Percentiles rank a stretch among this genome's conserved stretches.
Evolutionary conservation across 2,888 invertebrate genomes (phyloP).

Genomic region (Agriopis marginaria): DNA sequence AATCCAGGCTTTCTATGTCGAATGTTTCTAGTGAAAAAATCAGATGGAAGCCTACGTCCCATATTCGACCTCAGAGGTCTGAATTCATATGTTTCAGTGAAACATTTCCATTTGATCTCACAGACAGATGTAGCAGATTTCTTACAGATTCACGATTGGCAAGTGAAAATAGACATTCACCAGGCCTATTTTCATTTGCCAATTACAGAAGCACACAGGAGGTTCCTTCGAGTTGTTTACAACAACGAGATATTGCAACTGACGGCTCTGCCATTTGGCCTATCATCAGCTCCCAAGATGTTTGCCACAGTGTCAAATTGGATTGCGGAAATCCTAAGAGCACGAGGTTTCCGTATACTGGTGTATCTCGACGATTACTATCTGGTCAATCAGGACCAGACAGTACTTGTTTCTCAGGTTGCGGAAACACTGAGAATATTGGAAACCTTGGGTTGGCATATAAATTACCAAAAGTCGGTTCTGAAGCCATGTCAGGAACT

Average conservation of each 20-base stretch:
- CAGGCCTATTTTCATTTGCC: no score
- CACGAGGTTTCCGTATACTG: neutral
- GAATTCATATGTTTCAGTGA: no score
- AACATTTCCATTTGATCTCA: no score
- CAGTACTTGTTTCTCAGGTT: neutral
- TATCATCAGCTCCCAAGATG: neutral
- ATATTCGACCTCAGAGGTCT: no score
- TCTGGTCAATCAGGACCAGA: neutral
- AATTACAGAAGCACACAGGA: no score
- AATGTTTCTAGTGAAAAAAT: no score
- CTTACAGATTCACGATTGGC: no score
- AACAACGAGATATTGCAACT: neutral
- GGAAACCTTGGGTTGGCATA: neutral
- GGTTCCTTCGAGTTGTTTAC: no score
- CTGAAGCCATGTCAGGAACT: slow-evolving; percentile 1
- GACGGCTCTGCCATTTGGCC: neutral
- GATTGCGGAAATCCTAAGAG: neutral
- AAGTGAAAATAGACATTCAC: no score
- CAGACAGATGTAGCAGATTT: no score
- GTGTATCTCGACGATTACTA: neutral
- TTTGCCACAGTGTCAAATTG: neutral
- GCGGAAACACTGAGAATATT: neutral
- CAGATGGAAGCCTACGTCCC: no score
- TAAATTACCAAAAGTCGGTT: neutral
- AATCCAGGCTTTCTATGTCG: no score